Evolutionary conservation across 64 coral and sea anemone genomes (phyloP).

Genomic region (Porites australiensis): DNA sequence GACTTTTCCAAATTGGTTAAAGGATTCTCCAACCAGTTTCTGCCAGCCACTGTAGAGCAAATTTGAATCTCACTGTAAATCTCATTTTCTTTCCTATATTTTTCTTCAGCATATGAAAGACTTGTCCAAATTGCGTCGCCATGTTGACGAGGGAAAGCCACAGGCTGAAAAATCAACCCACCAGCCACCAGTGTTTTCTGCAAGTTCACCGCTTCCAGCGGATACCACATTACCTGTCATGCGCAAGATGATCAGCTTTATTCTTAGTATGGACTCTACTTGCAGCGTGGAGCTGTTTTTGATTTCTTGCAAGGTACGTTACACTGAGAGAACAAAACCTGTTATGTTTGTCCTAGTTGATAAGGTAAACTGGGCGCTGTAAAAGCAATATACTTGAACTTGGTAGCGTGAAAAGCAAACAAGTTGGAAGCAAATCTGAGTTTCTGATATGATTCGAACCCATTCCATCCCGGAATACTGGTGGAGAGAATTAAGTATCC

Average conservation of each 20-base stretch:
- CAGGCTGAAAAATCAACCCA: conserved; percentile 49
- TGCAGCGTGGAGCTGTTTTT: conserved; percentile 90
- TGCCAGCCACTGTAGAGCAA: too few relatives aligned
- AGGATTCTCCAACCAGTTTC: too few relatives aligned
- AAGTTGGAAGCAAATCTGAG: too few relatives aligned
- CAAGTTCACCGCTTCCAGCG: conserved; percentile 46
- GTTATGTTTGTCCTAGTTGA: not conserved
- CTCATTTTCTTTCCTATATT: not conserved
- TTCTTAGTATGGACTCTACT: conserved; percentile 80
- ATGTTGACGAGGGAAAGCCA: conserved; percentile 59
- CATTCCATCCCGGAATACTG: too few relatives aligned
- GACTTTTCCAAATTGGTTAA: too few relatives aligned
- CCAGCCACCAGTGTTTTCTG: not conserved
- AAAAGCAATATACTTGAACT: too few relatives aligned
- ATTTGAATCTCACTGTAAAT: too few relatives aligned
- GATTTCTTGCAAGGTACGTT: conserved; percentile 88
- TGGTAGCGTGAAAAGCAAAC: too few relatives aligned
- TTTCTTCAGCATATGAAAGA: conserved; percentile 89
- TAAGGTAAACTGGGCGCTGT: too few relatives aligned
- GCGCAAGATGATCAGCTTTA: conserved; percentile 80
- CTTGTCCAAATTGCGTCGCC: conserved; percentile 81
- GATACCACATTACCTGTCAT: conserved; percentile 83
- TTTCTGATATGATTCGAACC: too few relatives aligned
- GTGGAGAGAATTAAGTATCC: too few relatives aligned
- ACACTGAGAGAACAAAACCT: not conserved